Percentiles rank a stretch among this genome's conserved stretches.
Conservation (phyloP, 2,888 invertebrate genomes). For the Alviniconcha strummeri region DNA sequence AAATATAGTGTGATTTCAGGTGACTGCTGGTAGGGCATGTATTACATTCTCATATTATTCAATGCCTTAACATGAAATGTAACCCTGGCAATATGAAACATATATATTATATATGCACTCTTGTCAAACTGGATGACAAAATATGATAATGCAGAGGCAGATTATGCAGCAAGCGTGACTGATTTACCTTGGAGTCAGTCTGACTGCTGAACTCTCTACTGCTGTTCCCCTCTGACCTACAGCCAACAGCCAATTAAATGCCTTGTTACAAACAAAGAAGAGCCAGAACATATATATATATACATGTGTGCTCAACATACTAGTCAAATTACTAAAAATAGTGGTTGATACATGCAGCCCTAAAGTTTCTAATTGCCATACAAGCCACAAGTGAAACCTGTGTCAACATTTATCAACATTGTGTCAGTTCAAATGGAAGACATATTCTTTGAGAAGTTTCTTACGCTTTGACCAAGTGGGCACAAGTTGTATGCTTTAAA, state of each 20-base stretch:
- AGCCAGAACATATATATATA: neutral
- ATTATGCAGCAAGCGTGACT: neutral
- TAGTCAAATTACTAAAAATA: neutral
- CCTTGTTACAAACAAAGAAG: neutral
- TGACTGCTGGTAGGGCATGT: neutral
- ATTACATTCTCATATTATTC: neutral
- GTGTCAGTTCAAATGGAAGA: neutral
- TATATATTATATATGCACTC: constrained; percentile 5
- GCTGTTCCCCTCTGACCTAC: constrained; percentile 28
- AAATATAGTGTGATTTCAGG: neutral
- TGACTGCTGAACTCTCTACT: constrained; percentile 24
- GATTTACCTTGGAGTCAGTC: constrained; percentile 36
- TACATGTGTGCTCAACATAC: neutral
- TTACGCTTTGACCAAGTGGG: neutral
- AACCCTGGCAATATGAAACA: neutral
- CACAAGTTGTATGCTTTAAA: neutral
- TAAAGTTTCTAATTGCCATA: neutral
- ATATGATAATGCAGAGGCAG: neutral
- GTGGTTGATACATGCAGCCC: neutral
- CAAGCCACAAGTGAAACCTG: neutral
- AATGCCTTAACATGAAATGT: neutral
- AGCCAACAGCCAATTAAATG: constrained; percentile 28
- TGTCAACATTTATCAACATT: neutral
- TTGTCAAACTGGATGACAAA: neutral
- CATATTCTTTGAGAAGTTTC: neutral